A percentile compares a stretch with the other conserved stretches of the same genome.
These are phyloP conservation scores for Macrophya annulata DNA, from an alignment of 2,888 invertebrate genomes.

Conservation along the genomic window DNA sequence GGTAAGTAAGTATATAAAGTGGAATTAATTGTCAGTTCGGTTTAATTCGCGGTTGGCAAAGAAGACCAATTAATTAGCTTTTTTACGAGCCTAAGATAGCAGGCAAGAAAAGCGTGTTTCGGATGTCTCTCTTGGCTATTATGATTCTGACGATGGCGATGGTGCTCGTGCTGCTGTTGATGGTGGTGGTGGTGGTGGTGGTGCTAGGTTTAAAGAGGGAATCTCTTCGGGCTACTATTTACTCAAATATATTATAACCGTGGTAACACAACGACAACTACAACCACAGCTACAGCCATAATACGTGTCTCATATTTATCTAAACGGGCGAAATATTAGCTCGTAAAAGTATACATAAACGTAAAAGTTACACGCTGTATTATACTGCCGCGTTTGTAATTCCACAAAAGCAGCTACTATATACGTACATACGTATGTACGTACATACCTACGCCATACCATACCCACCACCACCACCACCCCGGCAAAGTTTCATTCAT, in stretches of 20 bases:
- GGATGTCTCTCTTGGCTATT: conserved; percentile 14
- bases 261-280: not conserved
- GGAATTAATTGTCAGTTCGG: conserved; percentile 28
- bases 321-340: conserved; percentile 28
- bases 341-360: conserved; percentile 22
- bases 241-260: conserved; percentile 22
- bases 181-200: not conserved
- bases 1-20: not conserved
- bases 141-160: not conserved
- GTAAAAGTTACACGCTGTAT: conserved; percentile 33
- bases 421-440: conserved; percentile 38
- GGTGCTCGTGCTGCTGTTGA: too few relatives aligned
- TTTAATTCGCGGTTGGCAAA: conserved; percentile 30
- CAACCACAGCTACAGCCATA: not conserved
- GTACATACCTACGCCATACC: not conserved
- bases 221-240: not conserved
- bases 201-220: not conserved
- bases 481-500: conserved; percentile 25
- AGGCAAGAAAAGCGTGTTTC: not conserved
- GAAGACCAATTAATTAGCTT: conserved; percentile 39
- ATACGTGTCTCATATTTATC: conserved; percentile 20
- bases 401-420: conserved; percentile 19
- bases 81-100: conserved; percentile 6
- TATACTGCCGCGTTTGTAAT: conserved; percentile 32
- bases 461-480: not conserved